phyloP scores from a whole-genome alignment of 2,113 vertebrate species.

The Myotis brandtii region DNA sequence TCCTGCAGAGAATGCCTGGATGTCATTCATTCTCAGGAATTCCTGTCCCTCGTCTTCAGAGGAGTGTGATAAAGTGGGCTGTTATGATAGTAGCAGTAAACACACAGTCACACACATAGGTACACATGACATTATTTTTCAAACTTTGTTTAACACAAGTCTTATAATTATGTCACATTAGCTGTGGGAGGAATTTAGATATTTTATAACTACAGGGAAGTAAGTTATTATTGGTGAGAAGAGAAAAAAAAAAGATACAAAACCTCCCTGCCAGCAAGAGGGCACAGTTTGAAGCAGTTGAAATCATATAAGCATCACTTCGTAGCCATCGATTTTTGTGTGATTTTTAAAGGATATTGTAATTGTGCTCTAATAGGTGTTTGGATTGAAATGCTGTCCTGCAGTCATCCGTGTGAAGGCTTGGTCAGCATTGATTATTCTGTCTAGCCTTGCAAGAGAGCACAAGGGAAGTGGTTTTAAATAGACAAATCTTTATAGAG shows the following conservation, averaged over 20 bases:
- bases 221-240: constrained; percentile 46
- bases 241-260: background rate
- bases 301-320: constrained; percentile 1
- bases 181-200: background rate
- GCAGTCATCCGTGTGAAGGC: fast-evolving
- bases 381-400: constrained; percentile 51
- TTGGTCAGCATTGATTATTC: constrained; percentile 59
- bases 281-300: constrained; percentile 30
- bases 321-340: constrained; percentile 39
- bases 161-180: background rate
- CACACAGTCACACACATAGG: background rate
- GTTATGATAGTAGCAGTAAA: background rate
- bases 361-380: constrained; percentile 56
- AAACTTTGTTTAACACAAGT: constrained; percentile 25
- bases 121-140: background rate
- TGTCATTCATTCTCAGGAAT: background rate
- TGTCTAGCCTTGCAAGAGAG: background rate
- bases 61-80: background rate
- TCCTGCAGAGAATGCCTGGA: background rate
- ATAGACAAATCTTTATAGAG: background rate
- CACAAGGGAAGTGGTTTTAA: background rate
- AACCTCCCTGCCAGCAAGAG: constrained; percentile 25
- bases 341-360: constrained; percentile 49
- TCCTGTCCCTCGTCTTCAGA: background rate
- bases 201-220: constrained; percentile 57